Evolutionary conservation across 2,797 vertebrate genomes (phyloP).

Genomic region (Cetoscarus ocellatus): DNA sequence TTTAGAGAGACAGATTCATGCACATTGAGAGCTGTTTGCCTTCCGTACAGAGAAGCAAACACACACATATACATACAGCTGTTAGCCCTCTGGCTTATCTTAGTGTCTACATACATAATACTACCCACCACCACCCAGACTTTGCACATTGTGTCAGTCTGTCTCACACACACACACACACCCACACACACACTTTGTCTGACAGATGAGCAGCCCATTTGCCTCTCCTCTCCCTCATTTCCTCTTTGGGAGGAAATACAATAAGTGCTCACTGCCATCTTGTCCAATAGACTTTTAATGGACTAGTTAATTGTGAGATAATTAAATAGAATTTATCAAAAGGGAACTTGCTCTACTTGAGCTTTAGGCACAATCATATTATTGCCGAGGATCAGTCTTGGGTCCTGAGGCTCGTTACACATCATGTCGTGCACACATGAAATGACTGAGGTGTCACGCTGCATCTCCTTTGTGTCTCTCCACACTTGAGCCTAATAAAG

Average conservation of each 20-base stretch:
- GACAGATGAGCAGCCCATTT: conserved; percentile 40
- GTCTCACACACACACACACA: conserved; percentile 20
- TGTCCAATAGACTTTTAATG: conserved; percentile 68
- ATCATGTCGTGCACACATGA: conserved; percentile 28
- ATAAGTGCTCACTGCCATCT: conserved; percentile 57
- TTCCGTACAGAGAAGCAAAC: background rate
- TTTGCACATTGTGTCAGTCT: conserved; percentile 3
- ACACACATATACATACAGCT: conserved; percentile 19
- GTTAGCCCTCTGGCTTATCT: conserved; percentile 35
- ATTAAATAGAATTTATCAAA: conserved; percentile 70
- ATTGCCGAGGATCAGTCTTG: conserved; percentile 35
- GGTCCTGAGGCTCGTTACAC: conserved; percentile 22
- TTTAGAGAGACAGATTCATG: conserved; percentile 14
- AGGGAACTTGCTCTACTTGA: conserved; percentile 20
- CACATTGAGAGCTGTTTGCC: conserved; percentile 24
- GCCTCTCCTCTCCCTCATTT: conserved; percentile 53
- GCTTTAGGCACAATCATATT: conserved; percentile 15
- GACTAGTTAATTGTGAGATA: conserved; percentile 65
- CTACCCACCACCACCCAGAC: conserved; percentile 27
- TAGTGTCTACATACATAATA: conserved; percentile 47
- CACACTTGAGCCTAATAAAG: conserved; percentile 10
- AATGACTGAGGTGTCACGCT: conserved; percentile 11
- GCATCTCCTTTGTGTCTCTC: background rate
- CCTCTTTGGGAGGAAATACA: conserved; percentile 57
- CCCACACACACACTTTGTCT: background rate